Conservation (phyloP, 2,888 invertebrate genomes). For the Machimus atricapillus region DNA sequence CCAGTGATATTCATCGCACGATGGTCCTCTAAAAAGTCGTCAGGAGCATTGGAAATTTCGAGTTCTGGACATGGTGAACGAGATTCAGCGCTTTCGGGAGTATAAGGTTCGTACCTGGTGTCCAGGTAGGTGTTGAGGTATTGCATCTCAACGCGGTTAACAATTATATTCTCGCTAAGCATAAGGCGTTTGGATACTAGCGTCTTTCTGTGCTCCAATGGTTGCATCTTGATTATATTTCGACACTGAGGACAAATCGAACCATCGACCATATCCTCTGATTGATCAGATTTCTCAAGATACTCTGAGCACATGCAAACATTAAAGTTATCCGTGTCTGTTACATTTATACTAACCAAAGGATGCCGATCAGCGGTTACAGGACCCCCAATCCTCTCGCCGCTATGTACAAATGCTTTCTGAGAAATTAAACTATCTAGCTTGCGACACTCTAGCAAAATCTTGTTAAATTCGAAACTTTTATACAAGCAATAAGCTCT, state of each 20-base stretch:
- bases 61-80: constrained; percentile 71
- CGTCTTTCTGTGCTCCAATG: constrained; percentile 55
- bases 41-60: constrained; percentile 13
- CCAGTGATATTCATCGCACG: background rate
- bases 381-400: background rate
- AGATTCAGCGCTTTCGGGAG: constrained; percentile 83
- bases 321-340: constrained; percentile 63
- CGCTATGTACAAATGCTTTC: constrained; percentile 17
- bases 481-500: constrained; percentile 50
- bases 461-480: constrained; percentile 51
- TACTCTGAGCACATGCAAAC: constrained; percentile 55
- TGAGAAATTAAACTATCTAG: constrained; percentile 44
- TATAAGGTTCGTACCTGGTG: constrained; percentile 74
- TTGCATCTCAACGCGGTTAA: constrained; percentile 66
- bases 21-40: constrained; percentile 3
- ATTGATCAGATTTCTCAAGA: background rate
- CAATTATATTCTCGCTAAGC: constrained; percentile 62
- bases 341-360: constrained; percentile 64
- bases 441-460: constrained; percentile 52
- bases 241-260: constrained; percentile 56
- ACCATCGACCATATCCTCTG: constrained; percentile 44
- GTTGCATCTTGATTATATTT: constrained; percentile 56
- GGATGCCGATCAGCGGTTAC: constrained; percentile 19
- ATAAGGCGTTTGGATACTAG: constrained; percentile 57
- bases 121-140: constrained; percentile 57